phyloP scores from a whole-genome alignment of 2,113 vertebrate genomes.

The Lepus americanus region DNA sequence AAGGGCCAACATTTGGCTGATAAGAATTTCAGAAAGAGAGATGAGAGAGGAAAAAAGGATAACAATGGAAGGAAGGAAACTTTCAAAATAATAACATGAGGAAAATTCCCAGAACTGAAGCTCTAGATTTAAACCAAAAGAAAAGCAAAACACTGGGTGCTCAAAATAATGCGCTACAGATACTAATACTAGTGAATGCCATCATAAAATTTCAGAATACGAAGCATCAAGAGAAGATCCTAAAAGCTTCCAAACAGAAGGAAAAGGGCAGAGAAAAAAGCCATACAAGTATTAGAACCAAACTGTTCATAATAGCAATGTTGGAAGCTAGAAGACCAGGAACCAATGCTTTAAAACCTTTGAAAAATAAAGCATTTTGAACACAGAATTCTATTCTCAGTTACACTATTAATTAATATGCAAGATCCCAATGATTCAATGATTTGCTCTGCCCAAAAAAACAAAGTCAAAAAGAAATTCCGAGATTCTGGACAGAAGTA shows the following conservation, averaged over 20 bases:
- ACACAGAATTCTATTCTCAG: conserved; percentile 6
- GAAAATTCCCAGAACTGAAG: conserved; percentile 58
- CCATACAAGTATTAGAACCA: neutral
- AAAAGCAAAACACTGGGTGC: conserved; percentile 34
- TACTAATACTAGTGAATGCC: neutral
- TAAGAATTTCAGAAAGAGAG: conserved; percentile 70
- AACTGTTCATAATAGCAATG: neutral
- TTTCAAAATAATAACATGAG: conserved; percentile 58
- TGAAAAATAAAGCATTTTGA: neutral
- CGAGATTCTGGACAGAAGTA: neutral
- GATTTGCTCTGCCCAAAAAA: neutral
- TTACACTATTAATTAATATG: neutral
- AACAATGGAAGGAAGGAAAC: conserved; percentile 70
- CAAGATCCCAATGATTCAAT: neutral
- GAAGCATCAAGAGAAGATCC: neutral
- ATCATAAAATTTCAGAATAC: conserved; percentile 29
- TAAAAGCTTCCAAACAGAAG: neutral
- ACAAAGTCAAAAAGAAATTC: neutral
- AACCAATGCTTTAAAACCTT: neutral
- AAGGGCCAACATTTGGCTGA: conserved; percentile 21
- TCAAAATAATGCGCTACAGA: neutral
- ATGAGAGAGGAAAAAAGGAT: neutral
- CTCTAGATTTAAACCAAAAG: conserved; percentile 65
- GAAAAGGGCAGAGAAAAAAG: neutral
- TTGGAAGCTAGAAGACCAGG: neutral